Conservation (phyloP, 2,113 vertebrate genomes). For the Coryphaenoides rupestris region DNA sequence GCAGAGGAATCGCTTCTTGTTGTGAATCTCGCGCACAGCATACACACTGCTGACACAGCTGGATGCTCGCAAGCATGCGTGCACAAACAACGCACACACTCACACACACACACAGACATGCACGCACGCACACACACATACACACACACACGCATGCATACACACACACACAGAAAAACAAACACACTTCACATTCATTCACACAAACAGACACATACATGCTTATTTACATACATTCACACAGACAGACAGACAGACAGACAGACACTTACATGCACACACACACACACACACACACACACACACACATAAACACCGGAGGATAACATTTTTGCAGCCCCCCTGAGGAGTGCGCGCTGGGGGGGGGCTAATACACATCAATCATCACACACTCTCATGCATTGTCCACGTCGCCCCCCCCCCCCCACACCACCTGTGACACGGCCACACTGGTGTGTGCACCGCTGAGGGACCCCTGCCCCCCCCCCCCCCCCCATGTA, state of each 20-base stretch:
- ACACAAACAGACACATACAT: constrained; percentile 7
- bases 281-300: too few relatives aligned
- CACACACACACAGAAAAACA: too few relatives aligned
- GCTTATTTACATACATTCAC: constrained; percentile 7
- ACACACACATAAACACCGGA: constrained; percentile 11
- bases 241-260: constrained; percentile 10
- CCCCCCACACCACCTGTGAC: constrained; percentile 58
- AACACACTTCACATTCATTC: constrained; percentile 4
- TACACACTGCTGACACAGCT: constrained; percentile 26
- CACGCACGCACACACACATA: too few relatives aligned
- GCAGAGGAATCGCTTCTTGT: constrained; percentile 17
- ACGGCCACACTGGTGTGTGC: constrained; percentile 66
- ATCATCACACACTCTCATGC: constrained; percentile 66
- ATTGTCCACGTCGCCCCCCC: constrained; percentile 47
- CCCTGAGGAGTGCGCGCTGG: constrained; percentile 42
- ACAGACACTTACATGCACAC: neutral
- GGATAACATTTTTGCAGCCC: constrained; percentile 45
- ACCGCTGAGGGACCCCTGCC: constrained; percentile 52
- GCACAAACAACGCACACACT: neutral
- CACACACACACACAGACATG: constrained; percentile 1
- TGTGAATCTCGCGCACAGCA: neutral
- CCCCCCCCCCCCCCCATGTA: constrained; percentile 51
- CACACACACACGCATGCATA: too few relatives aligned
- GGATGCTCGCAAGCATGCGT: constrained; percentile 13
- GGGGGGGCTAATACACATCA: constrained; percentile 63